Conservation (phyloP, 2,888 invertebrate species). For the Escarpia spicata region DNA sequence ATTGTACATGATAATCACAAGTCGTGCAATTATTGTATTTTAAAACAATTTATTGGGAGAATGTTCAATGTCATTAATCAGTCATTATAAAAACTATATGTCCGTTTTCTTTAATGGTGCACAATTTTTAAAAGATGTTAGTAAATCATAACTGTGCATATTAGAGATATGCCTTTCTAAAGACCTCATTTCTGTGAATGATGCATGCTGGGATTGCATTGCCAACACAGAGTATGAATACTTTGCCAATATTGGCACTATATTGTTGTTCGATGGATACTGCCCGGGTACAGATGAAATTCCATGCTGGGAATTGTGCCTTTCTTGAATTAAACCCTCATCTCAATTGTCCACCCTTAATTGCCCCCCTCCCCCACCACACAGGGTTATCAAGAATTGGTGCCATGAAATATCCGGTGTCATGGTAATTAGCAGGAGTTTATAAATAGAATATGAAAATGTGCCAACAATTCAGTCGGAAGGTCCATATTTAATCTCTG, state of each 20-base stretch:
- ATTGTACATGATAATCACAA: neutral
- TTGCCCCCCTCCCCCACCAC: neutral
- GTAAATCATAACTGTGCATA: too few species aligned
- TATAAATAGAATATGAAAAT: neutral
- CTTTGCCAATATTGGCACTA: neutral
- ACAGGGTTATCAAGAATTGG: neutral
- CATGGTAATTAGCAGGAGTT: neutral
- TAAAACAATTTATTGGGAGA: neutral
- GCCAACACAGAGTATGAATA: neutral
- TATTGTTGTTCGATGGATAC: neutral
- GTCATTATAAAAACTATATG: neutral
- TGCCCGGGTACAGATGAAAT: neutral
- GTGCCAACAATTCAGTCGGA: neutral
- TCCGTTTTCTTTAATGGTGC: neutral
- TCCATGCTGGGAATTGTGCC: neutral
- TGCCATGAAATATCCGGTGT: neutral
- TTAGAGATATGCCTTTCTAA: too few species aligned
- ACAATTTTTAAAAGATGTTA: neutral
- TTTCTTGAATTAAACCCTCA: neutral
- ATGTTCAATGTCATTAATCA: neutral
- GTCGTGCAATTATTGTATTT: neutral
- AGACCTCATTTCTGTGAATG: too few species aligned
- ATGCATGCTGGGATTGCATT: too few species aligned
- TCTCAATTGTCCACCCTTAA: neutral
- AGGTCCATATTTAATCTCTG: neutral